phyloP scores from a whole-genome alignment of 1,140 invertebrate genomes.

The Hypsibius dujardini region DNA sequence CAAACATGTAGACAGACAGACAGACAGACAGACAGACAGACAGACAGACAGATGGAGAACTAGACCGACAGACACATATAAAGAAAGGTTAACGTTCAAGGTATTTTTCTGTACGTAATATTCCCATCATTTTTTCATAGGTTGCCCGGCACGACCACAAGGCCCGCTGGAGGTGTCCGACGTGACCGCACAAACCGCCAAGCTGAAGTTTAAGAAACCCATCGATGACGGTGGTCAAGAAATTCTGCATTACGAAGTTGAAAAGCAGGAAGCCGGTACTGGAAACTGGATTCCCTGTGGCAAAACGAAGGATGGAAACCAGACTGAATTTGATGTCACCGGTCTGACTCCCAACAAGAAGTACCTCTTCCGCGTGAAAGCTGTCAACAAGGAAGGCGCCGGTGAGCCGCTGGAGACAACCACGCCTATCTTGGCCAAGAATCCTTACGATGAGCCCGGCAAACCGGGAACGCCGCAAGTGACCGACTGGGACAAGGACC shows the following conservation, averaged over 20 bases:
- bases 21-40: no score
- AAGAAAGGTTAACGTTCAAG: no score
- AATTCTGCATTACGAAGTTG: conserved; percentile 19
- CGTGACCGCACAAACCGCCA: conserved; percentile 30
- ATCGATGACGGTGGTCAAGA: conserved; percentile 26
- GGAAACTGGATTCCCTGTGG: conserved; percentile 75
- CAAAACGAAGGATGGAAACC: conserved; percentile 32
- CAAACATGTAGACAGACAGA: no score
- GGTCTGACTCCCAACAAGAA: conserved; percentile 88
- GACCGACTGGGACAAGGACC: conserved; percentile 87
- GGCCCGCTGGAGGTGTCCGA: conserved; percentile 57
- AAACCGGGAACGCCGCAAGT: conserved; percentile 74
- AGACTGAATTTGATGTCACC: conserved; percentile 64
- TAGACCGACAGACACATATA: no score
- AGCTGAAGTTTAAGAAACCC: conserved; percentile 35
- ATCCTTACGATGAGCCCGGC: conserved; percentile 86
- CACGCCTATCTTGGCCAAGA: conserved; percentile 71
- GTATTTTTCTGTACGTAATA: no score
- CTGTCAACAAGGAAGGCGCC: conserved; percentile 93
- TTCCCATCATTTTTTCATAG: conserved; percentile 33
- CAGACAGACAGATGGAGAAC: no score
- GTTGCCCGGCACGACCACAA: conserved; percentile 60
- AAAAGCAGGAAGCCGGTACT: conserved; percentile 48
- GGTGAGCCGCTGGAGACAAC: conserved; percentile 82
- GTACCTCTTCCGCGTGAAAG: conserved; percentile 94